phyloP scores from a whole-genome alignment of 1,140 invertebrate genomes.

The Portunus trituberculatus region DNA sequence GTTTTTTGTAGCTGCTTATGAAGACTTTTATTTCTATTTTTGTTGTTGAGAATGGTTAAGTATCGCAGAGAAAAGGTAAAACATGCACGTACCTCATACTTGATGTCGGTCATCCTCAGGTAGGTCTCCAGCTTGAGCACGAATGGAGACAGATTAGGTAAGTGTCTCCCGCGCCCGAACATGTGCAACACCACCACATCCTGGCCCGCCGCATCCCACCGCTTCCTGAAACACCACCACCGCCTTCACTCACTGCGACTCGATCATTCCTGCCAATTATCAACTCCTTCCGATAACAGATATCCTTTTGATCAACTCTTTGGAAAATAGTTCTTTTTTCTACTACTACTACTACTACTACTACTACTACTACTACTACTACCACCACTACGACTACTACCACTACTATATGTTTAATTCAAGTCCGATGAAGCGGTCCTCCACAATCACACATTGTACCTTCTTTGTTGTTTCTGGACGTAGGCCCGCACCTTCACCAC shows the following conservation, averaged over 20 bases:
- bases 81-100: slow-evolving; percentile 78
- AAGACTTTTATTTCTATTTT: too few species aligned
- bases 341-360: too few species aligned
- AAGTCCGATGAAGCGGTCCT: background rate
- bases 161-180: slow-evolving; percentile 74
- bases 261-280: too few species aligned
- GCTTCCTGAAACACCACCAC: slow-evolving; percentile 59
- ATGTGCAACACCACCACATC: slow-evolving; percentile 78
- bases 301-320: too few species aligned
- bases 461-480: background rate
- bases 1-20: too few species aligned
- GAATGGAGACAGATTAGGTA: slow-evolving; percentile 79
- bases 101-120: slow-evolving; percentile 79
- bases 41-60: too few species aligned
- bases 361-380: too few species aligned
- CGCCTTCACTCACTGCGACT: background rate
- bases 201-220: slow-evolving; percentile 70
- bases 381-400: background rate
- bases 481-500: background rate
- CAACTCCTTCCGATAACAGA: too few species aligned
- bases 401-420: background rate
- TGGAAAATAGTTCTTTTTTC: too few species aligned
- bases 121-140: slow-evolving; percentile 79
- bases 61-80: too few species aligned
- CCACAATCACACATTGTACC: background rate